A percentile compares a stretch with the other conserved stretches of the same genome.
These are phyloP conservation scores for Asarcornis scutulata DNA, from an alignment of 2,113 vertebrate species.

Conservation along the genomic window DNA sequence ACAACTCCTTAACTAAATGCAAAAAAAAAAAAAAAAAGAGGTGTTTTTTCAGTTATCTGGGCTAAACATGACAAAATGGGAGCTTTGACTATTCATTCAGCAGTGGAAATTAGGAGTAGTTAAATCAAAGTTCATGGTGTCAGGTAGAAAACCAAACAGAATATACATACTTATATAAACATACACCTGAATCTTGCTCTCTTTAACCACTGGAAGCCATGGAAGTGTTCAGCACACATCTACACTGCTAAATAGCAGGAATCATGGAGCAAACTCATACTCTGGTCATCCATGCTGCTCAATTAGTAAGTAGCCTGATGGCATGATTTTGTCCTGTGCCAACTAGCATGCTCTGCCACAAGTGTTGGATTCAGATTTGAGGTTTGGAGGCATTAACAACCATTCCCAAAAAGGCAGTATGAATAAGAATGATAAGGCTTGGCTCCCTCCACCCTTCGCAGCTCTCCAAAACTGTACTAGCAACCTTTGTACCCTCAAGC, in stretches of 20 bases:
- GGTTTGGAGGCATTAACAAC: background rate
- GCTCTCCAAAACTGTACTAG: background rate
- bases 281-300: background rate
- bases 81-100: background rate
- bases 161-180: background rate
- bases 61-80: background rate
- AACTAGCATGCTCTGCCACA: background rate
- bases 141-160: background rate
- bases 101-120: background rate
- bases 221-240: background rate
- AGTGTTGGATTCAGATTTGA: background rate
- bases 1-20: background rate
- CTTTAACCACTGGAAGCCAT: background rate
- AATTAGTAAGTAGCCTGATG: background rate
- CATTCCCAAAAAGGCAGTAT: background rate
- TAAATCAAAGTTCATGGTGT: background rate
- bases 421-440: background rate
- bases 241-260: rapidly evolving
- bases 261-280: background rate
- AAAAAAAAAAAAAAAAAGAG: background rate
- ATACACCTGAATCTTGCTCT: background rate
- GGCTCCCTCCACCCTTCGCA: background rate
- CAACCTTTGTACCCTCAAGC: background rate
- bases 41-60: background rate
- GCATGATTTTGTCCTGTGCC: background rate